A percentile compares a stretch with the other conserved stretches of the same genome.
Conservation (phyloP, 1,140 invertebrate species). For the Scylla paramamosain region DNA sequence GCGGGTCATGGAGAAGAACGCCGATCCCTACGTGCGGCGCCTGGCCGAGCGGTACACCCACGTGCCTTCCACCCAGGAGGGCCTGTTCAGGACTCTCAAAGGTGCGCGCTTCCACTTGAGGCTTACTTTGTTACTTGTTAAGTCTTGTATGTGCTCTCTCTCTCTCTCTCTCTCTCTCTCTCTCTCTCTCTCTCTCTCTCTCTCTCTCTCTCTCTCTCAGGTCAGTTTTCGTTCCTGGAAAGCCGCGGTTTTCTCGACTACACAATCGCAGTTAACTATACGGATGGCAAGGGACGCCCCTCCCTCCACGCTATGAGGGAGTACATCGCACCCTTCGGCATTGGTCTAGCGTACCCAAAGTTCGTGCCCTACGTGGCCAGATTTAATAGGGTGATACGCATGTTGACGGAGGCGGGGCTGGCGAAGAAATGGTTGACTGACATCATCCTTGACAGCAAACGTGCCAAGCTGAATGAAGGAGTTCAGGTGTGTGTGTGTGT, state of each 20-base stretch:
- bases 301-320: slow-evolving; percentile 64
- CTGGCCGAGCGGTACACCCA: slow-evolving; percentile 60
- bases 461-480: slow-evolving; percentile 35
- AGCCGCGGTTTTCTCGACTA: slow-evolving; percentile 62
- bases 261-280: slow-evolving; percentile 67
- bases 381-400: slow-evolving; percentile 57
- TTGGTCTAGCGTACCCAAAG: slow-evolving; percentile 69
- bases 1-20: slow-evolving; percentile 72
- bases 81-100: slow-evolving; percentile 32
- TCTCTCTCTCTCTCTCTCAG: slow-evolving; percentile 37
- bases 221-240: slow-evolving; percentile 48
- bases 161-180: slow-evolving; percentile 21
- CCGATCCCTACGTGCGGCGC: slow-evolving; percentile 47
- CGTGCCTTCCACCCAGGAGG: slow-evolving; percentile 49
- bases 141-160: too few relatives aligned
- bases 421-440: slow-evolving; percentile 63
- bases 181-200: slow-evolving; percentile 17
- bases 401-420: slow-evolving; percentile 68
- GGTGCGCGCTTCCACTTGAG: slow-evolving; percentile 35
- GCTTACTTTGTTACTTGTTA: neutral
- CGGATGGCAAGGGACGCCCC: slow-evolving; percentile 17
- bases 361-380: slow-evolving; percentile 66
- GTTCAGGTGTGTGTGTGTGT: neutral
- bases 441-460: slow-evolving; percentile 63
- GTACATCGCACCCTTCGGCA: slow-evolving; percentile 70